These are phyloP conservation scores for Diplosoma virens DNA, from an alignment of 23 tunicate genomes.

Conservation along the genomic window DNA sequence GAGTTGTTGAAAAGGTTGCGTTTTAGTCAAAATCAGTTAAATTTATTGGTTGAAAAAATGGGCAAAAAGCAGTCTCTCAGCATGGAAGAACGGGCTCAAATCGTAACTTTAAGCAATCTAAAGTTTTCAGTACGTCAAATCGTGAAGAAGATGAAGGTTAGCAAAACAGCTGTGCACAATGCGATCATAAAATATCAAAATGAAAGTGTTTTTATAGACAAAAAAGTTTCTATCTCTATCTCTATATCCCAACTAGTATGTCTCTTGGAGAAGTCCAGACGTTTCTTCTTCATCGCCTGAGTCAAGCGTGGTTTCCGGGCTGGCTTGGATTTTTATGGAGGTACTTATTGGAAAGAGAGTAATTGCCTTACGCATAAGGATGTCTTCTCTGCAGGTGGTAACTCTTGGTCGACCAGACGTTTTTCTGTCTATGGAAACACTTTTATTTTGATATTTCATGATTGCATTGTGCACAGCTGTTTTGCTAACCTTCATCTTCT, in stretches of 20 bases:
- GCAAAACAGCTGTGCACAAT: too few species aligned
- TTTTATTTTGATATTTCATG: constrained; percentile 25
- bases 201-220: too few species aligned
- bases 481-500: constrained; percentile 11
- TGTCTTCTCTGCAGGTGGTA: constrained; percentile 33
- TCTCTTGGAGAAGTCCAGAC: not conserved
- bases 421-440: constrained; percentile 33
- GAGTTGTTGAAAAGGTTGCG: too few species aligned
- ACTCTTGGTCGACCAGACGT: constrained; percentile 26
- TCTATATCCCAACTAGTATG: not conserved
- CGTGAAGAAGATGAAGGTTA: too few species aligned
- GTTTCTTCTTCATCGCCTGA: constrained; percentile 14
- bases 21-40: too few species aligned
- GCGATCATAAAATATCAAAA: too few species aligned
- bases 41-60: too few species aligned
- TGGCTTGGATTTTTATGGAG: constrained; percentile 19
- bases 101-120: too few species aligned
- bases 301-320: constrained; percentile 21
- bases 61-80: too few species aligned
- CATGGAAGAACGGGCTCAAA: too few species aligned
- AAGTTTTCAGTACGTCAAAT: too few species aligned
- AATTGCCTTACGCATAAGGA: constrained; percentile 12
- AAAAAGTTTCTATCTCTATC: too few species aligned
- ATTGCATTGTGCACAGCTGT: constrained; percentile 25
- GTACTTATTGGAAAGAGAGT: constrained; percentile 29